Conservation (phyloP, 1,140 invertebrate species). For the Drosophila miranda region DNA sequence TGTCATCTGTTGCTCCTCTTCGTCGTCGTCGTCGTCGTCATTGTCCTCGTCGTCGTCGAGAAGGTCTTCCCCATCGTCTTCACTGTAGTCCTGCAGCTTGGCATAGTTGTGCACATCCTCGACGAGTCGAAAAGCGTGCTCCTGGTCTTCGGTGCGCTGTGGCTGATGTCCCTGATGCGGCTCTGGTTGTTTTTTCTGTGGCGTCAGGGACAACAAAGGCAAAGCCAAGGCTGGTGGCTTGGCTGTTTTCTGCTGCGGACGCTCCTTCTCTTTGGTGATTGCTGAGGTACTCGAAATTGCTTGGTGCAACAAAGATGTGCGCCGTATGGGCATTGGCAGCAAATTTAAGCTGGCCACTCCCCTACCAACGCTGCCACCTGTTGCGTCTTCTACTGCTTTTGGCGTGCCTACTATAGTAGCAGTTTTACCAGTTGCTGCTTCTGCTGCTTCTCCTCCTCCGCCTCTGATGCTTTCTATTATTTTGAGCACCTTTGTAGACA, state of each 20-base stretch:
- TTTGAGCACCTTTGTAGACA: conserved; percentile 40
- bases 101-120: conserved; percentile 82
- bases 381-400: not conserved
- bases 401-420: not conserved
- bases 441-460: conserved; percentile 28
- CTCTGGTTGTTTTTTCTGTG: conserved; percentile 17
- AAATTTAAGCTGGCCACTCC: conserved; percentile 4
- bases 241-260: conserved; percentile 54
- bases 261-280: conserved; percentile 19
- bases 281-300: conserved; percentile 5
- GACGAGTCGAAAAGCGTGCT: conserved; percentile 80
- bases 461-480: conserved; percentile 24
- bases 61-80: conserved; percentile 43
- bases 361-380: not conserved
- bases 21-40: conserved; percentile 32
- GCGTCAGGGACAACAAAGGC: too few species aligned
- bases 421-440: conserved; percentile 9
- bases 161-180: conserved; percentile 34
- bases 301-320: too few species aligned
- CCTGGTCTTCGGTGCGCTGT: conserved; percentile 77
- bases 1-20: conserved; percentile 1
- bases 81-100: conserved; percentile 61
- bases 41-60: conserved; percentile 27
- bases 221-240: not conserved
- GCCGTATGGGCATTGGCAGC: conserved; percentile 16